Conservation (phyloP, 2,888 invertebrate species). For the Diaphora mendica region DNA sequence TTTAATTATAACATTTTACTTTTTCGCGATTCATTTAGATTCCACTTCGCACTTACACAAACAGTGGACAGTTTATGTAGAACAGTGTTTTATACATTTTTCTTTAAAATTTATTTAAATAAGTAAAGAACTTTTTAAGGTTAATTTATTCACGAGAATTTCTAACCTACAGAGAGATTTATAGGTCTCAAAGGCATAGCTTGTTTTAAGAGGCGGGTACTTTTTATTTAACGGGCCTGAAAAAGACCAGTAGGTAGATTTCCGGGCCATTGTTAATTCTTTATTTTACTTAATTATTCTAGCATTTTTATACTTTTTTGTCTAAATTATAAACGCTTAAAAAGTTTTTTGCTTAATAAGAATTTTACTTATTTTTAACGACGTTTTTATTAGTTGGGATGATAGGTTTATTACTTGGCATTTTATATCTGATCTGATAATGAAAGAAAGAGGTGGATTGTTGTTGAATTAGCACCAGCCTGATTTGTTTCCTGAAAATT, state of each 20-base stretch:
- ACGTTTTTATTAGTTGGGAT: not conserved
- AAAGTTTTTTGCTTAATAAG: not conserved
- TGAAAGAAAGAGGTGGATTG: too few relatives aligned
- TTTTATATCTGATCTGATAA: not conserved
- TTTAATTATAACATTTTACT: not conserved
- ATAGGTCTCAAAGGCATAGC: slow-evolving; percentile 39
- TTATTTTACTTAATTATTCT: slow-evolving; percentile 24
- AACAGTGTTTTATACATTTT: not conserved
- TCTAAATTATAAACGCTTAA: not conserved
- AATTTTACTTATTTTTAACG: not conserved
- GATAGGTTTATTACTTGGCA: not conserved
- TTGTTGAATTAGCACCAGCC: not conserved
- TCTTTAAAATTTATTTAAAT: slow-evolving; percentile 13
- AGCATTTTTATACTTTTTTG: slow-evolving; percentile 6
- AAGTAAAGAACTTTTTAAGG: slow-evolving; percentile 14
- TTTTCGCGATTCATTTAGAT: not conserved
- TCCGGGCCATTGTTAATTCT: slow-evolving; percentile 12
- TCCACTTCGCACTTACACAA: not conserved
- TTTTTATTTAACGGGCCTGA: slow-evolving; percentile 27
- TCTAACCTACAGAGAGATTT: slow-evolving; percentile 30
- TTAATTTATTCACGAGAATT: slow-evolving; percentile 18
- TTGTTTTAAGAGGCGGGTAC: slow-evolving; percentile 31
- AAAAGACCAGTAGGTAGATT: slow-evolving; percentile 15
- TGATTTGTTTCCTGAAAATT: not conserved
- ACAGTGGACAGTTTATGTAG: not conserved